These are phyloP conservation scores for Trilocha varians DNA, from an alignment of 2,888 invertebrate genomes.

Conservation along the genomic window DNA sequence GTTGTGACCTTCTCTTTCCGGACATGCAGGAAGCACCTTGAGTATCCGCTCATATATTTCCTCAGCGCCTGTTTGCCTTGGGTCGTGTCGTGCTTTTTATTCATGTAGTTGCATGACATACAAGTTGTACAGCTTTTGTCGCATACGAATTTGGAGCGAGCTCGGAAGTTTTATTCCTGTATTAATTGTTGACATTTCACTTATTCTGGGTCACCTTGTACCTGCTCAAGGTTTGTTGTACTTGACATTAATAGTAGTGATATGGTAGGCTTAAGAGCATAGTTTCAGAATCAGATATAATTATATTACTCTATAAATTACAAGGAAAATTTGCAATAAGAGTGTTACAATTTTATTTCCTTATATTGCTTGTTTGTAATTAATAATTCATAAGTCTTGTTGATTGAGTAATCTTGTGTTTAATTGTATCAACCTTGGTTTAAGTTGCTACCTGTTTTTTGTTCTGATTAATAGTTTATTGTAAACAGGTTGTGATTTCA, in stretches of 20 bases:
- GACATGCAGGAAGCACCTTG: constrained; percentile 73
- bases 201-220: constrained; percentile 63
- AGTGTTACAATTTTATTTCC: constrained; percentile 23
- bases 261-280: constrained; percentile 32
- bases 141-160: constrained; percentile 34
- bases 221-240: constrained; percentile 52
- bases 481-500: too few relatives aligned
- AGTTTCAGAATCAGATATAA: constrained; percentile 40
- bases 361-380: constrained; percentile 23
- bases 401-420: neutral
- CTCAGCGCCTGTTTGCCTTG: constrained; percentile 63
- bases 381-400: constrained; percentile 3
- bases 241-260: constrained; percentile 59
- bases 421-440: neutral
- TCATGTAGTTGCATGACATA: constrained; percentile 43
- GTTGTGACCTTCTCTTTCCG: constrained; percentile 70
- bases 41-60: constrained; percentile 61
- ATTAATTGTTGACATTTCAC: constrained; percentile 65
- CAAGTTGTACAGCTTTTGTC: constrained; percentile 42
- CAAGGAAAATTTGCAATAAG: constrained; percentile 33
- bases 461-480: neutral
- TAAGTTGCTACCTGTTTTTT: neutral
- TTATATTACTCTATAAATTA: constrained; percentile 24
- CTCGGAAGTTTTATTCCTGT: constrained; percentile 41
- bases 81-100: constrained; percentile 53